Evolutionary conservation across 2,797 vertebrate species (phyloP), one percentile per base, ranked within the genome.

Genomic region (Gallinago solitaria): DNA sequence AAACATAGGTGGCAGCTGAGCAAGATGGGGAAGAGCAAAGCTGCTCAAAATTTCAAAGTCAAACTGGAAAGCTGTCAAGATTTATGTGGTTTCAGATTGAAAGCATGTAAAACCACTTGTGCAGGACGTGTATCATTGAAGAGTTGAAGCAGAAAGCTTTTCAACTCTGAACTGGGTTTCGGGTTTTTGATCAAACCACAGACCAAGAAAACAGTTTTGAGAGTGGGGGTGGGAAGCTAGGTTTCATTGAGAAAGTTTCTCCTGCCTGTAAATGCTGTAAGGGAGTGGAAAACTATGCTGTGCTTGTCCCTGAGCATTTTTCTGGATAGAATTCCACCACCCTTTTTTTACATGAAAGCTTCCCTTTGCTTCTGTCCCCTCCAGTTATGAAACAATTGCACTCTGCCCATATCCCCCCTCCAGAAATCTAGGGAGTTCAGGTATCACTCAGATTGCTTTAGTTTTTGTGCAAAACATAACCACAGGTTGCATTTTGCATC

Each of bases 181-280:
- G 56, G 48, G 15, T 3, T 81, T 96, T 85, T 83, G 54, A 81
- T 80, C 48, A 92, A 93, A 65, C n/a, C 59, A 37, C 53, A 63
- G 45, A 65, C 32, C 51, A 95, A 91, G 25, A 64, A 83, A 87
- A 67, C 21, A 45, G 60, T 83, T 88, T 83, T 90, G 39, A 48
- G 64, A 82, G 27, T 19, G 11, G 14, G 59, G 19, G 7, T 70
- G 48, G n/a, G 68, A 76, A 85, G 24, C 3, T 54, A 74, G 12
- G 15, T 82, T 94, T 95, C 51, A 68, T 39, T 82, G 35, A 80
- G 63, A 78, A 83, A 85, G 19, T 70, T 96, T 90, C 43, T 85
- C 12, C 16, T 91, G 30, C 27, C 35, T 57, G 5, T 60, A 89
- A 89, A 64, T 64, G 25, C 59, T 41, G 37, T 61, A 64, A 94